A percentile compares a stretch with the other conserved stretches of the same genome.
Evolutionary conservation across 2,888 invertebrate genomes (phyloP).

Genomic region (Archips crataeganus): DNA sequence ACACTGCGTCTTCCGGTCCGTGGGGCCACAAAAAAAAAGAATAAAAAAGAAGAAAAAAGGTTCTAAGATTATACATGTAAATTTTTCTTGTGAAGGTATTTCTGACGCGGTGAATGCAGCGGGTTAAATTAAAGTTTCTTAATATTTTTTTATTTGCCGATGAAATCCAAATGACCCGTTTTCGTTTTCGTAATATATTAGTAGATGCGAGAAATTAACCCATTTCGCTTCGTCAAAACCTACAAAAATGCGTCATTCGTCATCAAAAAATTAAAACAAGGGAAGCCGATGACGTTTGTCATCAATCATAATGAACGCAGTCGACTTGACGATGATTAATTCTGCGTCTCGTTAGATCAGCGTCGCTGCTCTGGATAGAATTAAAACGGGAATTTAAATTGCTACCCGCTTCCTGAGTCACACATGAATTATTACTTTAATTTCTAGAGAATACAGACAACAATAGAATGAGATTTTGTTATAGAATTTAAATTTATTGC

Average conservation of each 20-base stretch:
- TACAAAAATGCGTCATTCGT: neutral
- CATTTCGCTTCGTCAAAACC: neutral
- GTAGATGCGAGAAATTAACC: too few relatives aligned
- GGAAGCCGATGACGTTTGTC: conserved; percentile 20
- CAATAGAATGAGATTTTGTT: neutral
- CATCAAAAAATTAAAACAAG: conserved; percentile 18
- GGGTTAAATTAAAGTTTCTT: too few relatives aligned
- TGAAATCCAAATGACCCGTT: too few relatives aligned
- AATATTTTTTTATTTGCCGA: too few relatives aligned
- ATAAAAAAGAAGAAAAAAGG: too few relatives aligned
- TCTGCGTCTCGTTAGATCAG: conserved; percentile 29
- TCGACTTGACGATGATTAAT: conserved; percentile 39
- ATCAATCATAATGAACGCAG: conserved; percentile 38
- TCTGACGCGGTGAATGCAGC: too few relatives aligned
- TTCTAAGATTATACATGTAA: too few relatives aligned
- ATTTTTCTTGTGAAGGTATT: too few relatives aligned
- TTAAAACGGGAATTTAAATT: conserved; percentile 29
- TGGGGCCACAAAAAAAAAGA: too few relatives aligned
- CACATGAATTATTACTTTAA: neutral
- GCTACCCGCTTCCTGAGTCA: neutral
- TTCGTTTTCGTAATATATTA: neutral
- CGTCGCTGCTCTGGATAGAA: conserved; percentile 16
- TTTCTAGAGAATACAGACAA: too few relatives aligned
- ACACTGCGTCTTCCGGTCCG: too few relatives aligned
- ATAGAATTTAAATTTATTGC: too few relatives aligned